phyloP scores from a whole-genome alignment of 2,888 invertebrate species.

The Cephus sareptanus region DNA sequence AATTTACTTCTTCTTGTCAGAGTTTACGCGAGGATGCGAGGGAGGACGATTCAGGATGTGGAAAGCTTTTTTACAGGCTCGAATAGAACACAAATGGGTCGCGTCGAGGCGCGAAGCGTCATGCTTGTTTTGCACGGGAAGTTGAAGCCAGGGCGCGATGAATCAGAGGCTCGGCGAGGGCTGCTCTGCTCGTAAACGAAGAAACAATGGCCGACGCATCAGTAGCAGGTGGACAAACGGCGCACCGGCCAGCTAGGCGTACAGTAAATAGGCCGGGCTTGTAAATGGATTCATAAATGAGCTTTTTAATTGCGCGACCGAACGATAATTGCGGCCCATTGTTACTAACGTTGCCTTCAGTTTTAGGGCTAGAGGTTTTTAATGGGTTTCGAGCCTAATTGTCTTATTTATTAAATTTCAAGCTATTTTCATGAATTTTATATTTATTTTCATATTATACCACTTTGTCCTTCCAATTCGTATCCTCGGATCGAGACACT shows the following conservation, averaged over 20 bases:
- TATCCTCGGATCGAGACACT: background rate
- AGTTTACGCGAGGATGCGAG: slow-evolving; percentile 9
- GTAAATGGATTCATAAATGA: slow-evolving; percentile 25
- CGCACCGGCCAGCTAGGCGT: background rate
- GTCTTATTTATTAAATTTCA: background rate
- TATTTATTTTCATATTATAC: background rate
- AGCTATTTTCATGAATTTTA: background rate
- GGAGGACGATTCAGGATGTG: background rate
- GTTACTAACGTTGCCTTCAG: background rate
- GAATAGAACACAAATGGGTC: background rate
- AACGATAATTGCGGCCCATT: background rate
- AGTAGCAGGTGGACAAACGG: slow-evolving; percentile 4
- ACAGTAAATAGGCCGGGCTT: slow-evolving; percentile 9
- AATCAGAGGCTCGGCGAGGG: background rate
- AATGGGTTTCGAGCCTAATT: background rate
- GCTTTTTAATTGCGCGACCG: background rate
- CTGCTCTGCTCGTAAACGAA: slow-evolving; percentile 17
- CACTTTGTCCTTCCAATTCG: background rate
- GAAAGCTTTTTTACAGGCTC: background rate
- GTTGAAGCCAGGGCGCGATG: background rate
- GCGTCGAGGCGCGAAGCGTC: background rate
- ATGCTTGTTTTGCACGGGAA: background rate
- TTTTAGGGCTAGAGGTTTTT: background rate
- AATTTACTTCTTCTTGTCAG: slow-evolving; percentile 8
- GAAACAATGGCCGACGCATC: slow-evolving; percentile 24